These are phyloP conservation scores for Pterocles burchelli DNA, from an alignment of 2,113 vertebrate genomes.

Conservation along the genomic window DNA sequence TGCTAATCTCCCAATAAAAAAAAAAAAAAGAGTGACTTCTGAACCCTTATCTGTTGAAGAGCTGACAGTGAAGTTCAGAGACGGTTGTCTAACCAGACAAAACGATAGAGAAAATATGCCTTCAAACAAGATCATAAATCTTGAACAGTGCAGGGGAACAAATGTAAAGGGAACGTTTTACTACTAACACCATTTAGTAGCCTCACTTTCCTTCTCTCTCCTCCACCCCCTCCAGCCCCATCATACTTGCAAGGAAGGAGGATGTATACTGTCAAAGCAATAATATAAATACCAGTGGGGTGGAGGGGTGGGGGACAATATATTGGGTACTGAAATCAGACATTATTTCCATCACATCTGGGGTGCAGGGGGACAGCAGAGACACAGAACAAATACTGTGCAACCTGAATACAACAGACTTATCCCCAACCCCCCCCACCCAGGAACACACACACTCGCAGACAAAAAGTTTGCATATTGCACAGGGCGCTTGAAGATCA, in stretches of 20 bases:
- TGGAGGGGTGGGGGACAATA: neutral
- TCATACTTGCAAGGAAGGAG: constrained; percentile 51
- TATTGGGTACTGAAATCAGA: constrained; percentile 43
- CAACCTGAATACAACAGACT: constrained; percentile 69
- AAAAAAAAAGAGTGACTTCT: constrained; percentile 64
- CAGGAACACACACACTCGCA: constrained; percentile 51
- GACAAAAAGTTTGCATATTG: constrained; percentile 89
- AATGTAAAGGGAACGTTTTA: constrained; percentile 61
- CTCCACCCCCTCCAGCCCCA: constrained; percentile 34
- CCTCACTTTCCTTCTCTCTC: constrained; percentile 44
- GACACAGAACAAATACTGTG: constrained; percentile 53
- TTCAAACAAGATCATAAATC: constrained; percentile 78
- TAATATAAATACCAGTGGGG: constrained; percentile 29
- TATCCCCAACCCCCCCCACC: neutral
- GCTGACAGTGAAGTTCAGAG: constrained; percentile 79
- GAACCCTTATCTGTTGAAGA: constrained; percentile 75
- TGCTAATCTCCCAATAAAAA: constrained; percentile 75
- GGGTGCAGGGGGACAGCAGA: neutral
- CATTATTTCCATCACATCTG: constrained; percentile 42
- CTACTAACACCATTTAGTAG: constrained; percentile 60
- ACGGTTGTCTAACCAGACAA: constrained; percentile 77
- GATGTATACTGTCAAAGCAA: constrained; percentile 52
- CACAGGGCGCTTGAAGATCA: constrained; percentile 87
- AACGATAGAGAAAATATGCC: constrained; percentile 79
- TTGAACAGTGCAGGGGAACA: constrained; percentile 64